Evolutionary conservation across 1,140 invertebrate genomes (phyloP).

Genomic region (Drosophila busckii): DNA sequence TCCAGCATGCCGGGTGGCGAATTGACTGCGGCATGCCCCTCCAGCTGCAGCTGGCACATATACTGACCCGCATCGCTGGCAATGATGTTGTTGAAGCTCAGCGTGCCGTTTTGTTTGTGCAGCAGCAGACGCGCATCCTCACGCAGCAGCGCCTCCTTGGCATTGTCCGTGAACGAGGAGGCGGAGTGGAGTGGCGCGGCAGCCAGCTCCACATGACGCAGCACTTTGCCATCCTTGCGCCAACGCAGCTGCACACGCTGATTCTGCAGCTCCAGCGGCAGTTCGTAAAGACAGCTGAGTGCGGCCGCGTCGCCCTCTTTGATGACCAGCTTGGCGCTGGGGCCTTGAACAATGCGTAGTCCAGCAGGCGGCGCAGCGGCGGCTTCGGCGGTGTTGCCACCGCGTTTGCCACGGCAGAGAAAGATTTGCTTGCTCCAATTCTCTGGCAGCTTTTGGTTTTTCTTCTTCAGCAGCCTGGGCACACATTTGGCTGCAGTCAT

Average conservation of each 20-base stretch:
- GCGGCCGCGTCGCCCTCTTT: slow-evolving; percentile 85
- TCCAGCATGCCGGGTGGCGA: slow-evolving; percentile 60
- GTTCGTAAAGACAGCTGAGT: slow-evolving; percentile 84
- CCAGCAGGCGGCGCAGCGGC: slow-evolving; percentile 37
- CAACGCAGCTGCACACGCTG: slow-evolving; percentile 81
- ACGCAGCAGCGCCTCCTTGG: slow-evolving; percentile 54
- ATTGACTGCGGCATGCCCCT: slow-evolving; percentile 49
- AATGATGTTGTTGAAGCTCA: slow-evolving; percentile 62
- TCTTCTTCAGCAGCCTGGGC: slow-evolving; percentile 72
- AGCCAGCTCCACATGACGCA: slow-evolving; percentile 80
- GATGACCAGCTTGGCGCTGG: slow-evolving; percentile 80
- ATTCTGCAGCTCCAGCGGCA: slow-evolving; percentile 79
- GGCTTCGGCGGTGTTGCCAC: slow-evolving; percentile 24
- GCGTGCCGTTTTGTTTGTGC: slow-evolving; percentile 65
- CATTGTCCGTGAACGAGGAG: slow-evolving; percentile 31
- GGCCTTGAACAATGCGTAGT: slow-evolving; percentile 77
- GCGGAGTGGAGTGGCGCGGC: slow-evolving; percentile 30
- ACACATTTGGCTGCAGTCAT: slow-evolving; percentile 63
- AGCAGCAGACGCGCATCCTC: slow-evolving; percentile 62
- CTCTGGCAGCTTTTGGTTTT: slow-evolving; percentile 81
- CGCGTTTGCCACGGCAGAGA: slow-evolving; percentile 65
- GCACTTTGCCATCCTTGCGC: slow-evolving; percentile 84
- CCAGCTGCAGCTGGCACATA: slow-evolving; percentile 63
- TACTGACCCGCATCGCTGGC: slow-evolving; percentile 73
- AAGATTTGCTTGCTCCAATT: slow-evolving; percentile 81